These are phyloP conservation scores for Stomorhina lunata DNA, from an alignment of 2,888 invertebrate genomes.

Conservation along the genomic window DNA sequence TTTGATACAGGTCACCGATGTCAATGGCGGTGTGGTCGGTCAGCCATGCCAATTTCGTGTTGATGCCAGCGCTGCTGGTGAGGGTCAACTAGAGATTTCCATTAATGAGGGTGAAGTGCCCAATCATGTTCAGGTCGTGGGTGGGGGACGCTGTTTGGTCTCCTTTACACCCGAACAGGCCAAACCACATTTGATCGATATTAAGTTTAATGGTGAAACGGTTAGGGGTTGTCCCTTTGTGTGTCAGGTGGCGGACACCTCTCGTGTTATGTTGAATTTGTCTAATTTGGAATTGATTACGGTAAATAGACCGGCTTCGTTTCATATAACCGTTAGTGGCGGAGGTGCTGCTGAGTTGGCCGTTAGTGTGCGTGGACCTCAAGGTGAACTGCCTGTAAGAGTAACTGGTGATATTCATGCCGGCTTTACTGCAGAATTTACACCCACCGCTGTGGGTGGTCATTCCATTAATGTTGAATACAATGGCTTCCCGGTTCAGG, in stretches of 20 bases:
- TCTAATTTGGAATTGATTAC: constrained; percentile 91
- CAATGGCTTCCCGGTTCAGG: constrained; percentile 92
- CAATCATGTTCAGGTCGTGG: constrained; percentile 98
- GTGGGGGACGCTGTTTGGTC: constrained; percentile 95
- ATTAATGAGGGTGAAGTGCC: constrained; percentile 99
- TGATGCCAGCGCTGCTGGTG: constrained; percentile 98
- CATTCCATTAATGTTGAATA: constrained; percentile 95
- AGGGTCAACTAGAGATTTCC: constrained; percentile 99
- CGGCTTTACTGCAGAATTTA: constrained; percentile 94
- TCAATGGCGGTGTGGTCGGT: constrained; percentile 95
- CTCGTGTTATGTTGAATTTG: constrained; percentile 87
- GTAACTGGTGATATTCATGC: constrained; percentile 93
- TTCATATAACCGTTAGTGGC: constrained; percentile 88
- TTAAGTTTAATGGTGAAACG: constrained; percentile 97
- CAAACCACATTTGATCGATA: constrained; percentile 95
- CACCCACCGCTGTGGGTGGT: constrained; percentile 95
- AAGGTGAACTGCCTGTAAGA: constrained; percentile 91
- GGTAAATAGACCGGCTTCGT: constrained; percentile 89
- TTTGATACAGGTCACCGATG: constrained; percentile 95
- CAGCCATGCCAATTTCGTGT: constrained; percentile 98
- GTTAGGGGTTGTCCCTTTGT: constrained; percentile 95
- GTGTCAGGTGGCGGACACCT: constrained; percentile 90
- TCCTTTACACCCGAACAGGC: constrained; percentile 96
- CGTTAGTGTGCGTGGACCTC: constrained; percentile 93
- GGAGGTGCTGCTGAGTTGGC: constrained; percentile 90